phyloP scores from a whole-genome alignment of 1,140 invertebrate species.

The Anastrepha ludens region DNA sequence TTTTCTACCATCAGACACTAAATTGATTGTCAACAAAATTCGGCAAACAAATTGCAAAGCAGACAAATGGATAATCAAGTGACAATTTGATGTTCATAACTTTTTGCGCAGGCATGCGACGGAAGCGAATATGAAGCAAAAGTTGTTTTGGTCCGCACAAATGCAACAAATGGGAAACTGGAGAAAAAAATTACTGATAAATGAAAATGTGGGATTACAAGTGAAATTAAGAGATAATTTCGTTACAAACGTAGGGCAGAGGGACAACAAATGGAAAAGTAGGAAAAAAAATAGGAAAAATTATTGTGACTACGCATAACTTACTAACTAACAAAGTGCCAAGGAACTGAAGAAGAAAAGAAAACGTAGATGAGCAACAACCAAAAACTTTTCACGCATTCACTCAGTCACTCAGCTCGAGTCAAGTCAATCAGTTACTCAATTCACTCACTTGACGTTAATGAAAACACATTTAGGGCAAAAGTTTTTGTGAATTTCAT shows the following conservation, averaged over 20 bases:
- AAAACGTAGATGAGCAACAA: neutral
- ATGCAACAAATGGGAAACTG: conserved; percentile 16
- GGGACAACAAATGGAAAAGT: neutral
- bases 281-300: neutral
- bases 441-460: conserved; percentile 25
- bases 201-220: conserved; percentile 40
- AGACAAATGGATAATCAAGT: conserved; percentile 46
- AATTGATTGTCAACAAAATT: conserved; percentile 46
- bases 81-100: conserved; percentile 28
- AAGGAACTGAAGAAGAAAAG: neutral
- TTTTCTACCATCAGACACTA: conserved; percentile 15
- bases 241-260: neutral
- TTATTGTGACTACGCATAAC: neutral
- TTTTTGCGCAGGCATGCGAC: neutral
- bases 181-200: neutral
- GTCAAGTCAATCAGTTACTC: conserved; percentile 24
- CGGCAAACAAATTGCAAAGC: conserved; percentile 39
- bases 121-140: too few relatives aligned
- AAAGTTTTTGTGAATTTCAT: neutral
- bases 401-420: neutral
- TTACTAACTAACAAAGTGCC: neutral
- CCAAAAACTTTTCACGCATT: neutral
- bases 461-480: conserved; percentile 45
- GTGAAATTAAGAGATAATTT: conserved; percentile 31
- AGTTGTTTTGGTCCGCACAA: neutral